Evolutionary conservation across 2,888 invertebrate genomes (phyloP), one percentile per base, ranked within the genome.

Genomic region (Horisme vitalbata): DNA sequence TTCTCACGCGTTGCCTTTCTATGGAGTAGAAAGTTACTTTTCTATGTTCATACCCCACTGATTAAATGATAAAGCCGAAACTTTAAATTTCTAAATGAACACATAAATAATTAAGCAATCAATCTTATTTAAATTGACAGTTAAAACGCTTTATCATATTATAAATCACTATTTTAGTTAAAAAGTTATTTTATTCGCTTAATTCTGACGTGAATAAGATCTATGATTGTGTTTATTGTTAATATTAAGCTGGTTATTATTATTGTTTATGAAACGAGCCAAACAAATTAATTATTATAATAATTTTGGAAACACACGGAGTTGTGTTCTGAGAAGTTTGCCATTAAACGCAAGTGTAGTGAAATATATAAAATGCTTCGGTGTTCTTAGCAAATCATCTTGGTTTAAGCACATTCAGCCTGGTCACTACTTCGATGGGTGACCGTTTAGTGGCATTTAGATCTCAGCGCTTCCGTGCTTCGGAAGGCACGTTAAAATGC

Each of bases 151-250:
- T 45, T 46, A 35, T 46, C 39, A 27, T 21, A 13, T n/a, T n/a
- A n/a, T 2, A 28, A 32, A 47, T 32, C 12, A 31, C 15, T 9
- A 32, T 23, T 32, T 32, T 23, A 9, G 33, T 35, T 20, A 21
- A 28, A 35, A 38, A 48, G 32, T 31, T 21, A 27, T 37, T 50
- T 47, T 46, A 47, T 52, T 49, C 26, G 14, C 28, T 45, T 33
- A 48, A 55, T 33, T 45, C 27, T 34, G 65, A 61, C 65, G 57
- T 55, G 64, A 55, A 51, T 32, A 52, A 52, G 52, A 59, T 59
- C 49, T 51, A 55, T 56, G 54, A 47, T 36, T 32, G 38, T 57
- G 54, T 49, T 55, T 55, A 52, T 55, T 54, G 54, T 49, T 41
- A 52, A 52, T 28, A 52, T 44, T 52, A n/a, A n/a, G n/a, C n/a